A percentile compares a stretch with the other conserved stretches of the same genome.
phyloP scores from a whole-genome alignment of 2,113 vertebrate genomes.

The Paraplagusia blochii region DNA sequence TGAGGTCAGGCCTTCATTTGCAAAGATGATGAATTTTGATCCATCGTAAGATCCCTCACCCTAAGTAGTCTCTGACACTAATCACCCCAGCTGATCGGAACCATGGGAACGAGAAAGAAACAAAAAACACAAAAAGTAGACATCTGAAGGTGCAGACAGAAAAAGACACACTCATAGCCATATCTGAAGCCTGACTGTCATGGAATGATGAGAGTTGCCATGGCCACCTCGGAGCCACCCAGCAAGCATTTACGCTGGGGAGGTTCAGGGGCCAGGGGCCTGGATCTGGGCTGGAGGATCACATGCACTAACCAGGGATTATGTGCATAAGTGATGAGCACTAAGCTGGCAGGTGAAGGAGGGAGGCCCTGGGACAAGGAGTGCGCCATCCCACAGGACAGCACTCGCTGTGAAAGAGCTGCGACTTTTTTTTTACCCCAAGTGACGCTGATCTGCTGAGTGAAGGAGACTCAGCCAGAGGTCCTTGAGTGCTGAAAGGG shows the following conservation, averaged over 20 bases:
- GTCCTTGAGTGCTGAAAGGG: constrained; percentile 78
- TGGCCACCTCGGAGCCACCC: constrained; percentile 71
- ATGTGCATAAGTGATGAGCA: constrained; percentile 90
- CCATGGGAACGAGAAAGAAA: constrained; percentile 61
- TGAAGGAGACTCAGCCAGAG: constrained; percentile 76
- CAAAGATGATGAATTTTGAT: constrained; percentile 17
- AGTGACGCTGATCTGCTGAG: constrained; percentile 73
- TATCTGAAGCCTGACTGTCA: constrained; percentile 72
- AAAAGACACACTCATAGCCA: constrained; percentile 65
- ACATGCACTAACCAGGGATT: constrained; percentile 82
- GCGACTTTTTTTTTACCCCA: constrained; percentile 57
- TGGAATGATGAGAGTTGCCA: constrained; percentile 77
- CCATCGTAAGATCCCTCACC: no score
- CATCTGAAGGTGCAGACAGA: constrained; percentile 56
- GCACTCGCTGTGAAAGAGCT: constrained; percentile 57
- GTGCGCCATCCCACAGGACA: constrained; percentile 83
- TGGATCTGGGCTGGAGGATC: constrained; percentile 58
- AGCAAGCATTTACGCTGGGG: constrained; percentile 68
- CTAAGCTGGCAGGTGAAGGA: constrained; percentile 85
- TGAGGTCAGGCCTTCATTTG: constrained; percentile 54
- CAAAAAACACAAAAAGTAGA: constrained; percentile 45
- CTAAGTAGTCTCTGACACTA: constrained; percentile 27
- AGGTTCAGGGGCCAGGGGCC: constrained; percentile 46
- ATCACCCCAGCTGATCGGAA: constrained; percentile 24
- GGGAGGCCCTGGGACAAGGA: constrained; percentile 75